Base-by-base conservation (phyloP, 2,797 vertebrate genomes). In the Betta splendens region DNA sequence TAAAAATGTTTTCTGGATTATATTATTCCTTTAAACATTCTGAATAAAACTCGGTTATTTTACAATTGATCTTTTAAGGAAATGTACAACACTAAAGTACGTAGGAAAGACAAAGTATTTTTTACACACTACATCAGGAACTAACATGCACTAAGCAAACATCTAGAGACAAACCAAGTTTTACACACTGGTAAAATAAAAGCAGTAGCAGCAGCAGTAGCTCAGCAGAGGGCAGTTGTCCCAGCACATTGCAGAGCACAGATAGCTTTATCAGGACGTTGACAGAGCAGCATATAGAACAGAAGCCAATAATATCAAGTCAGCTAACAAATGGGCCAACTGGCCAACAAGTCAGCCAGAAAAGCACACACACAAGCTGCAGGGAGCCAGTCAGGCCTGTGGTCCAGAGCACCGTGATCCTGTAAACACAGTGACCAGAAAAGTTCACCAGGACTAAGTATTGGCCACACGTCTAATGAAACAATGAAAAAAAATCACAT, bases 211-310 rank as follows among this genome's bases (percentile, higher is more conserved):
- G 77, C 53, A 56, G 51, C 65, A 46, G 59, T 54, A 79, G 43
- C 70, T 72, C 71, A 64, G 69, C 51, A 69, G 79, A 85, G 69
- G 75, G 74, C 70, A 80, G 84, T 82, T 75, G 72, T 78, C 64
- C 66, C 61, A 63, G 79, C 80, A 75, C 75, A 77, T 77, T 83
- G 85, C 76, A 80, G 56, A 77, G 48, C 55, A 59, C 60, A 83
- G 81, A 84, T 81, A 80, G 74, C 67, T 88, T 84, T 82, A 88
- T 86, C 81, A 79, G 79, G 57, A 77, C 74, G 68, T 72, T 81
- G 79, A 79, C 79, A 87, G 78, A 83, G 66, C 73, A 55, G 67
- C 9, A 9, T 53, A 39, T 13, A 56, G 65, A 36, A 64, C 43
- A 45, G 72, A 64, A 64, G 86, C 85, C 84, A 89, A 79, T 75